Base-by-base conservation (phyloP, 2,888 invertebrate species). In the Eustalomyia histrio region DNA sequence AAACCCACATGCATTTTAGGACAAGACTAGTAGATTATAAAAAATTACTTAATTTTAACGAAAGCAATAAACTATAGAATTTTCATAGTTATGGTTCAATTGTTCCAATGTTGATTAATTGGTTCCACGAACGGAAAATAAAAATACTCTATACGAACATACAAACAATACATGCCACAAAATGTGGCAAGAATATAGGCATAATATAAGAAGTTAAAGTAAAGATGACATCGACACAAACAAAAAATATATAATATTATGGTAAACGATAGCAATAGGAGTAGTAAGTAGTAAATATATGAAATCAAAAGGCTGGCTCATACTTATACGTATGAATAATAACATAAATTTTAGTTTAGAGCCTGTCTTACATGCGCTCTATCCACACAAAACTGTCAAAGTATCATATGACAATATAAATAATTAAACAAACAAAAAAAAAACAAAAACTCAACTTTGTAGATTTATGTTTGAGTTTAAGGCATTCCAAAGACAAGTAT, bases 341-440 rank as follows among this genome's bases (percentile, higher is more conserved):
- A 10, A 50, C 29, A 63, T 43, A 71, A 35, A 63, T 74, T 50
- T 29, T 52, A 18, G 55, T 65, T 58, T 39, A 52, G 4, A 53
- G 67, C 17, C 52, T 74, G 18, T 16, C 24, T 24, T 24, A 14
- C 24, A 0, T 1, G 6, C 58, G 10, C 24, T 2, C 7, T n/a
- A 47, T 69, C 52, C 50, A 58, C 69, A 69, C 60, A 39, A 60
- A 69, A 60, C 68, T 86, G 87, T 85, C 86, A 86, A 85, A 84
- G 85, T 87, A 87, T 87, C 86, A 82, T 82, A 85, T 87, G 84
- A 85, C 87, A 84, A 82, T 84, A 86, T 86, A 84, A 86, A 86
- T 84, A 87, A 85, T 73, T 64, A 71, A 80, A n/a, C n/a, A n/a
- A 58, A 55, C 64, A 60, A 58, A 64, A 64, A n/a, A 43, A 35